A percentile compares a stretch with the other conserved stretches of the same genome.
These are phyloP conservation scores for Osedax fenrisi DNA, from an alignment of 2,888 invertebrate species.

Conservation along the genomic window DNA sequence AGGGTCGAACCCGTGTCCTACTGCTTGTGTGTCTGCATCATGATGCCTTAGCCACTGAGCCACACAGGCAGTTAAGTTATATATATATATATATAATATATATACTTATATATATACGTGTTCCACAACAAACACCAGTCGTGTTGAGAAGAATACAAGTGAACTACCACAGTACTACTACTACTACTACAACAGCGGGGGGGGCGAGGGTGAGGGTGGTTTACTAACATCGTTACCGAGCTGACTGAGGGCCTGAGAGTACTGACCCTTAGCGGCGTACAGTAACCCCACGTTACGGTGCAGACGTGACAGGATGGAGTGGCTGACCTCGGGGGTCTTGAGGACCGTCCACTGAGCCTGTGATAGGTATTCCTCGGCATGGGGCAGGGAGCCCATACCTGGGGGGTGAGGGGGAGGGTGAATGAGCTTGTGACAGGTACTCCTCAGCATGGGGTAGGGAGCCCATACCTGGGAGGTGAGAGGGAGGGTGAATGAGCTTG, in stretches of 20 bases:
- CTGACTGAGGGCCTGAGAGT: conserved; percentile 46
- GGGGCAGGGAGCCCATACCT: conserved; percentile 47
- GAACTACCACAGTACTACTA: too few relatives aligned
- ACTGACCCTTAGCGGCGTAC: conserved; percentile 50
- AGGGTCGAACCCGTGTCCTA: too few relatives aligned
- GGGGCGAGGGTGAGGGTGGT: too few relatives aligned
- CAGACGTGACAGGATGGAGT: conserved; percentile 48
- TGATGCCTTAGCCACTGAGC: too few relatives aligned
- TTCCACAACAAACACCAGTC: too few relatives aligned
- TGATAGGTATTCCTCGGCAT: conserved; percentile 50
- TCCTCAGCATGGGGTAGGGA: conserved; percentile 49
- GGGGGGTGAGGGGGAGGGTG: conserved; percentile 49
- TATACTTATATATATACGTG: too few relatives aligned
- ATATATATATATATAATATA: background rate
- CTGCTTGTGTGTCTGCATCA: too few relatives aligned
- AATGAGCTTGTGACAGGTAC: conserved; percentile 50
- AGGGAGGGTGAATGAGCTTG: conserved; percentile 51
- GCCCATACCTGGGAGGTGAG: conserved; percentile 48
- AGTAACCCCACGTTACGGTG: conserved; percentile 49
- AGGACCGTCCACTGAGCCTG: conserved; percentile 51
- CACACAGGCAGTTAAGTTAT: background rate
- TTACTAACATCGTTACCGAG: conserved; percentile 50
- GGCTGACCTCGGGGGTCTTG: conserved; percentile 49
- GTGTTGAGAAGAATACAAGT: too few relatives aligned
- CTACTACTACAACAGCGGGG: too few relatives aligned